phyloP scores from a whole-genome alignment of 2,113 vertebrate genomes.

The Gymnogyps californianus region DNA sequence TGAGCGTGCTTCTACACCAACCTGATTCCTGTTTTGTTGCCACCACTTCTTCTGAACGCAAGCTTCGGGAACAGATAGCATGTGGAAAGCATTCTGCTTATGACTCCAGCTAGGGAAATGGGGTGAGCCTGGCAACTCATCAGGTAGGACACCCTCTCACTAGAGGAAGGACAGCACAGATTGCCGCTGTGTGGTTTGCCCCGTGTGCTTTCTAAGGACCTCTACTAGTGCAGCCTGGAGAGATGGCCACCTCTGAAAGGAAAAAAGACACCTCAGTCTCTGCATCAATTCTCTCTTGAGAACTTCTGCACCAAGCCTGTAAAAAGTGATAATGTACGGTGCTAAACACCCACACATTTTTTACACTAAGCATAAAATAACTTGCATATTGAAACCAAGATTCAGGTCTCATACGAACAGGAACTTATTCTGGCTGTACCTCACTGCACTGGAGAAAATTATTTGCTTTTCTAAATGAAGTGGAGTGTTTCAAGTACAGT shows the following conservation, averaged over 20 bases:
- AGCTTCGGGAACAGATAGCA: background rate
- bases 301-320: background rate
- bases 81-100: background rate
- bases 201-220: background rate
- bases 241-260: background rate
- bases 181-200: fast-evolving
- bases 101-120: background rate
- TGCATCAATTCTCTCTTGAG: background rate
- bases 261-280: background rate
- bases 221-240: background rate
- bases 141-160: background rate
- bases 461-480: background rate
- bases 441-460: background rate
- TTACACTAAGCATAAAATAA: background rate
- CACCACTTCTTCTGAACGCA: background rate
- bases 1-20: background rate
- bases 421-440: background rate
- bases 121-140: background rate
- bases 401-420: background rate
- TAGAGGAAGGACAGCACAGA: background rate
- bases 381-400: background rate
- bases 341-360: background rate
- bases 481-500: background rate
- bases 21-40: background rate
- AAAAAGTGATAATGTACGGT: fast-evolving